These are phyloP conservation scores for Xyliphius kryptos DNA, from an alignment of 2,113 vertebrate species.

Conservation along the genomic window DNA sequence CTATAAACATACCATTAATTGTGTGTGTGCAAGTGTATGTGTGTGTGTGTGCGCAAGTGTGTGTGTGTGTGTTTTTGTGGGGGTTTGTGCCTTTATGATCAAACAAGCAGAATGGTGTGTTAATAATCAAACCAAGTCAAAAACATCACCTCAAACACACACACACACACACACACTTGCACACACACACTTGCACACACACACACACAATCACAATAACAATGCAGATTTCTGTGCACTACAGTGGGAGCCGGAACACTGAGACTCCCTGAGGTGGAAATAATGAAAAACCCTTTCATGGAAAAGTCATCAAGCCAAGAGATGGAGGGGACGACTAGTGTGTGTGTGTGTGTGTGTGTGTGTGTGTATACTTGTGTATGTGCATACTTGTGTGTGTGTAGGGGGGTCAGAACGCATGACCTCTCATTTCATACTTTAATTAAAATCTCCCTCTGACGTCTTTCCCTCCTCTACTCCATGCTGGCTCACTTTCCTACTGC, in stretches of 20 bases:
- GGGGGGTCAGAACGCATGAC: constrained; percentile 66
- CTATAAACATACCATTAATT: no score
- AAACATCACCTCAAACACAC: constrained; percentile 31
- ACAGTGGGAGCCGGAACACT: constrained; percentile 54
- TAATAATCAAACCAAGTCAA: constrained; percentile 42
- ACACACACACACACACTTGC: no score
- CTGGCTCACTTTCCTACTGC: constrained; percentile 46
- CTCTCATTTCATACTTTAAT: constrained; percentile 75
- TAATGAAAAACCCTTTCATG: constrained; percentile 76
- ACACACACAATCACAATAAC: constrained; percentile 38
- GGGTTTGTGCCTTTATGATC: constrained; percentile 29
- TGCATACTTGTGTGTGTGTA: constrained; percentile 38
- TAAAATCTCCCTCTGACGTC: constrained; percentile 76
- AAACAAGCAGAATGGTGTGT: constrained; percentile 35
- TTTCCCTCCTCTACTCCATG: constrained; percentile 63
- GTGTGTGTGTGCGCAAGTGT: constrained; percentile 11
- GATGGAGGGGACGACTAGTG: constrained; percentile 56
- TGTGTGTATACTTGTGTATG: constrained; percentile 24
- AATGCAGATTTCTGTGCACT: constrained; percentile 46
- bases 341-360: constrained; percentile 50
- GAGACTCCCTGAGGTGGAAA: constrained; percentile 72
- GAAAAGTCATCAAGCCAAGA: constrained; percentile 73
- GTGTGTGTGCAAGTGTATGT: not conserved
- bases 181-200: no score
- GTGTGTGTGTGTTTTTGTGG: constrained; percentile 9